These are phyloP conservation scores for Thymelicus sylvestris DNA, from an alignment of 2,888 invertebrate genomes.

Conservation along the genomic window DNA sequence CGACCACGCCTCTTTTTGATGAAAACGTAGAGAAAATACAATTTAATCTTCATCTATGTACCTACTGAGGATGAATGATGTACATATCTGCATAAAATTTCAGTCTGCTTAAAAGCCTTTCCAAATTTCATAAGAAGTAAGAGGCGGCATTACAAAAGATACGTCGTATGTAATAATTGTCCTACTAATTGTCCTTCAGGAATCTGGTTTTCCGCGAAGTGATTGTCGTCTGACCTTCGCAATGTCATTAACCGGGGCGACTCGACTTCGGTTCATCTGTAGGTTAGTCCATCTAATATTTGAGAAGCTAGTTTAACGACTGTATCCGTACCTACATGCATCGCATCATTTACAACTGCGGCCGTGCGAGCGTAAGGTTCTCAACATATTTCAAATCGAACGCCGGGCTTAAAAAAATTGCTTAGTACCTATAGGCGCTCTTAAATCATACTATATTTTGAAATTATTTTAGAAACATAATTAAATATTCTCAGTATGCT, in stretches of 20 bases:
- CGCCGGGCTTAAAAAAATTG: not conserved
- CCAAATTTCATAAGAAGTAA: conserved; percentile 18
- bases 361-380: conserved; percentile 7
- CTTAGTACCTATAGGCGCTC: too few relatives aligned
- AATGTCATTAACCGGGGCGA: conserved; percentile 39
- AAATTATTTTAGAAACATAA: too few relatives aligned
- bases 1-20: conserved; percentile 51
- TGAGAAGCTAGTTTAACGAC: conserved; percentile 25
- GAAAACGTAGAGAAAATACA: not conserved
- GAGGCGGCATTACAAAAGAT: conserved; percentile 25
- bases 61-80: not conserved
- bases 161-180: conserved; percentile 32
- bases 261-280: conserved; percentile 30
- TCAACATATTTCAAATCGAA: not conserved
- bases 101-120: not conserved
- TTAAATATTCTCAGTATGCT: too few relatives aligned
- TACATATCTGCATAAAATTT: conserved; percentile 5
- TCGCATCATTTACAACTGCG: conserved; percentile 4
- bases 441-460: too few relatives aligned
- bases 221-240: conserved; percentile 39
- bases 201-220: conserved; percentile 38
- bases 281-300: conserved; percentile 37
- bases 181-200: conserved; percentile 38
- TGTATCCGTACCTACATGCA: conserved; percentile 5
- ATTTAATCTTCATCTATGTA: too few relatives aligned